Percentiles rank a stretch among this genome's conserved stretches.
Evolutionary conservation across 1,140 invertebrate genomes (phyloP).

Genomic region (Tetramorium simillimum): DNA sequence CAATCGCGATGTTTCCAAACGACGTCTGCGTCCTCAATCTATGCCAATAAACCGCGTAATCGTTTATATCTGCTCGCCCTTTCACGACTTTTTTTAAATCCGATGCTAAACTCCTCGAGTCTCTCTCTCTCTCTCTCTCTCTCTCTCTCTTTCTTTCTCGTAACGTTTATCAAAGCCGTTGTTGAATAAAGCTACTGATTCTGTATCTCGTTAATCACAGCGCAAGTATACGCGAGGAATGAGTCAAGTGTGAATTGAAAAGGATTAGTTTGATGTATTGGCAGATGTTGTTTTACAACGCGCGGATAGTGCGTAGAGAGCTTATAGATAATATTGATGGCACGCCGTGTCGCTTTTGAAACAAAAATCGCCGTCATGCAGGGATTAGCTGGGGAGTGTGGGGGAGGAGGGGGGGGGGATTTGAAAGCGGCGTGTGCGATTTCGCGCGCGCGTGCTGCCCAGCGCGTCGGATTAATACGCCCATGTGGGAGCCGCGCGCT

Average conservation of each 20-base stretch:
- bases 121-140: background rate
- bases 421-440: slow-evolving; percentile 11
- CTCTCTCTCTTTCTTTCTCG: too few relatives aligned
- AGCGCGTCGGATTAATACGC: slow-evolving; percentile 10
- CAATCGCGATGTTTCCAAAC: slow-evolving; percentile 11
- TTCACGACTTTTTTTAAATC: background rate
- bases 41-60: background rate
- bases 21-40: background rate
- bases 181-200: background rate
- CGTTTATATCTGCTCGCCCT: background rate
- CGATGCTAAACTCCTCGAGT: background rate
- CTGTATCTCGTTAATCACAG: slow-evolving; percentile 25
- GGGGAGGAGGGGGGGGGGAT: background rate
- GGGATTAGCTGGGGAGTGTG: slow-evolving; percentile 17
- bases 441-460: background rate
- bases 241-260: slow-evolving; percentile 35
- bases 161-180: background rate
- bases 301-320: background rate
- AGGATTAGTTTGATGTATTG: slow-evolving; percentile 30
- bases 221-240: background rate
- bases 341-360: background rate
- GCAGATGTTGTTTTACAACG: slow-evolving; percentile 27
- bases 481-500: background rate
- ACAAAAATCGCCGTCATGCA: slow-evolving; percentile 41
- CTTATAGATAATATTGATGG: slow-evolving; percentile 24